Evolutionary conservation across 2,888 invertebrate species (phyloP), one percentile per base, ranked within the genome.

Genomic region (Meiosimyza platycephala): DNA sequence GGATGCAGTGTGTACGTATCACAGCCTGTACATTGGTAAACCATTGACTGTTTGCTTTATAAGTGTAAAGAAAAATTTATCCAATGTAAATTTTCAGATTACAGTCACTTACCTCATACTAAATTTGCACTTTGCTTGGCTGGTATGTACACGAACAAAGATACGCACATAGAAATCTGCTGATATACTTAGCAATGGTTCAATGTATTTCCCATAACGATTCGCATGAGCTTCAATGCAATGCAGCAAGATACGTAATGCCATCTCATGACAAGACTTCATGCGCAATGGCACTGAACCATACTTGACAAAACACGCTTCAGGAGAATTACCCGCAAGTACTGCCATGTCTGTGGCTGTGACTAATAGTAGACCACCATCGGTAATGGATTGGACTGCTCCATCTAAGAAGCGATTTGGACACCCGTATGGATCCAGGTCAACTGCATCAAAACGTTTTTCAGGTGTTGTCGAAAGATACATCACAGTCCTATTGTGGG

Each of bases 341-440:
- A 98, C 94, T 0, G 94, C 96, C 95, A 98, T 96, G 86, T 99
- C 99, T 0, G 99, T 99, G 40, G 98, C 98, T 0, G 99, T 99
- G 0, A 99, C 93, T 79, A 98, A 90, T 48, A 99, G 87, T 40
- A 99, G 84, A 0, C 99, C 99, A 15, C 95, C 94, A 78, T 95
- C 93, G 64, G 90, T 89, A 0, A 95, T 88, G 74, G 93, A 91
- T 85, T 95, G 94, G 0, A 98, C 92, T 0, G 97, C 96, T 0
- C 94, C 90, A 83, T 98, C 97, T 0, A 99, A 89, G 88, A 99
- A 99, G 55, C 92, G 91, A 1, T 95, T 93, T 0, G 99, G 97
- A 80, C 96, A 96, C 2, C 99, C 99, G 79, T 99, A 99, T 0
- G 99, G 99, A 88, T 99, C 99, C 72, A 99, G 88, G 86, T 99